A percentile compares a stretch with the other conserved stretches of the same genome.
Conservation (phyloP, 2,797 vertebrate genomes). For the Girardinus metallicus region DNA sequence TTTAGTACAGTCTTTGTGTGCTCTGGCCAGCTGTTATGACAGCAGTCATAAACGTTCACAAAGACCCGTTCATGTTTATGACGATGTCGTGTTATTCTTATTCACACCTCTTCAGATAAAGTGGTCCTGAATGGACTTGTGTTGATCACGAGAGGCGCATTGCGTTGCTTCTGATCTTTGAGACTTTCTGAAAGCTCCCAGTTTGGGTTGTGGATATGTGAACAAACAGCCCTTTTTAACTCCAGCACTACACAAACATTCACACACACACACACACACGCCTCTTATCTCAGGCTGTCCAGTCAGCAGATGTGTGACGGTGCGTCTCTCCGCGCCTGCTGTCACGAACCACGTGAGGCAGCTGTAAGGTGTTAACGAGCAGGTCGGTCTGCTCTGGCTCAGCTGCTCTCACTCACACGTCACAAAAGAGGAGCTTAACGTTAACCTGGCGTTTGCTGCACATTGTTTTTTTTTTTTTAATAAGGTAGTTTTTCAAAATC, state of each 20-base stretch:
- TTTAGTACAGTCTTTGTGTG: too few relatives aligned
- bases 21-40: too few relatives aligned
- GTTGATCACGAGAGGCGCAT: constrained; percentile 9
- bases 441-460: not conserved
- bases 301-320: constrained; percentile 14
- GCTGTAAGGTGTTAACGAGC: not conserved
- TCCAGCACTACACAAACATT: constrained; percentile 14
- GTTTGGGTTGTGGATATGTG: constrained; percentile 34
- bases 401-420: constrained; percentile 40
- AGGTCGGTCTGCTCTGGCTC: constrained; percentile 43
- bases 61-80: too few relatives aligned
- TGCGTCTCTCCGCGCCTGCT: constrained; percentile 11
- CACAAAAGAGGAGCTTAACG: not conserved
- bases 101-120: too few relatives aligned
- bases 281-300: constrained; percentile 15
- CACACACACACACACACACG: constrained; percentile 34
- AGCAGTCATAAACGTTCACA: too few relatives aligned
- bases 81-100: too few relatives aligned
- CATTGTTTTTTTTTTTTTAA: too few relatives aligned
- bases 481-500: too few relatives aligned
- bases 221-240: constrained; percentile 60
- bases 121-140: not conserved
- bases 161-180: constrained; percentile 41
- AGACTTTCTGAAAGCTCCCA: constrained; percentile 53
- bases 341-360: constrained; percentile 24